phyloP scores from a whole-genome alignment of 1,140 invertebrate genomes.

The Berghia stephanieae region DNA sequence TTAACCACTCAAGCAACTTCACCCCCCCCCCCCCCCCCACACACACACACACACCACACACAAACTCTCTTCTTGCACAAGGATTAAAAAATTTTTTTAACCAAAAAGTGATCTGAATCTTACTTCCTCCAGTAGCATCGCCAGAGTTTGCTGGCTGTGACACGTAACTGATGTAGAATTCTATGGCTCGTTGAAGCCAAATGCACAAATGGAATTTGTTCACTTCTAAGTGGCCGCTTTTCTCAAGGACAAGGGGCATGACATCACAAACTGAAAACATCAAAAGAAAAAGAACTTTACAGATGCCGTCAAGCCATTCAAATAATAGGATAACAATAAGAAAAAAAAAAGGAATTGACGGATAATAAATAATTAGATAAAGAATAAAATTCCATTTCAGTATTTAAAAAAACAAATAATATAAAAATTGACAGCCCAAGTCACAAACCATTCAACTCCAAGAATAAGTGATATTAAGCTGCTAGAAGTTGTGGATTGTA shows the following conservation, averaged over 20 bases:
- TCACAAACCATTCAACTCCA: no score
- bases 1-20: no score
- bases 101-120: no score
- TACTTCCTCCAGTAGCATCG: no score
- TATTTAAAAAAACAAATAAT: background rate
- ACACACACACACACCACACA: no score
- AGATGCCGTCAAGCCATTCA: background rate
- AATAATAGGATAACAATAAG: background rate
- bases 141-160: slow-evolving; percentile 54
- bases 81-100: no score
- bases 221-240: slow-evolving; percentile 70
- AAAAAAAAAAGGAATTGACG: background rate
- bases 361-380: background rate
- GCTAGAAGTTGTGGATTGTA: no score
- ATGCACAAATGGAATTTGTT: slow-evolving; percentile 75
- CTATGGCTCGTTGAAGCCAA: slow-evolving; percentile 72
- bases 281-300: background rate
- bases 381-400: background rate
- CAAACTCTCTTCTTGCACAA: no score
- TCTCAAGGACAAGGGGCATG: slow-evolving; percentile 75
- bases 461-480: no score
- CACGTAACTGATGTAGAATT: slow-evolving; percentile 70
- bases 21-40: no score
- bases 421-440: no score
- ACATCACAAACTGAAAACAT: slow-evolving; percentile 74